A percentile compares a stretch with the other conserved stretches of the same genome.
Evolutionary conservation across 2,888 invertebrate genomes (phyloP).

Genomic region (Rhagophthalmus giganteus): DNA sequence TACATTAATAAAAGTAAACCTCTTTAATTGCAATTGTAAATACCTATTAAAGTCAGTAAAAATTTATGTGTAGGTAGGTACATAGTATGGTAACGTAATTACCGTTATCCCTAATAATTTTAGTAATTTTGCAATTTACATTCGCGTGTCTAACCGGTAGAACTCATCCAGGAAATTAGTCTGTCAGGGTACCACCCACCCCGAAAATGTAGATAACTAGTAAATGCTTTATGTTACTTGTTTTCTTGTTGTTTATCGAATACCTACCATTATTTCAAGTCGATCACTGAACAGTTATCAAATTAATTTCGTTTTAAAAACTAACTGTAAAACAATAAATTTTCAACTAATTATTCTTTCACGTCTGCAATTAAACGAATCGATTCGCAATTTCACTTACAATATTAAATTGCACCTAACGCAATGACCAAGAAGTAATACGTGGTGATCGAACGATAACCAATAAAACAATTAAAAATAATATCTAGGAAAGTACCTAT

Average conservation of each 20-base stretch:
- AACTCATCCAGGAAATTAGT: constrained; percentile 38
- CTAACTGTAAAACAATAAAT: not conserved
- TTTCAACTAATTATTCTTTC: too few relatives aligned
- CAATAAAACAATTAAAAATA: not conserved
- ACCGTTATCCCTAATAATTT: constrained; percentile 33
- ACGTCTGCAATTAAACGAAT: too few relatives aligned
- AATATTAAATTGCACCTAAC: too few relatives aligned
- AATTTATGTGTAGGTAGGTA: constrained; percentile 19
- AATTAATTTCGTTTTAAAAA: not conserved
- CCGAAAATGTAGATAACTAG: constrained; percentile 28
- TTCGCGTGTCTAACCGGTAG: constrained; percentile 36
- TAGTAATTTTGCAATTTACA: constrained; percentile 38
- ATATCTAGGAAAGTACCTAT: too few relatives aligned
- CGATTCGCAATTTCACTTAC: too few relatives aligned
- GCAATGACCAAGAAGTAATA: too few relatives aligned
- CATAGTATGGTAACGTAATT: constrained; percentile 21
- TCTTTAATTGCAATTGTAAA: constrained; percentile 1
- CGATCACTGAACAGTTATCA: constrained; percentile 11
- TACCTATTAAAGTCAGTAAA: constrained; percentile 11
- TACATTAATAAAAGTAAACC: not conserved
- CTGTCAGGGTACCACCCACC: constrained; percentile 36
- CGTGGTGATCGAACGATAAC: too few relatives aligned
- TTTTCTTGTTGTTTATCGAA: constrained; percentile 16
- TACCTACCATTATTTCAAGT: constrained; percentile 3
- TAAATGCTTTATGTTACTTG: constrained; percentile 24